A percentile compares a stretch with the other conserved stretches of the same genome.
Evolutionary conservation across 2,113 vertebrate genomes (phyloP).

Genomic region (Sinocyclocheilus rhinocerous): DNA sequence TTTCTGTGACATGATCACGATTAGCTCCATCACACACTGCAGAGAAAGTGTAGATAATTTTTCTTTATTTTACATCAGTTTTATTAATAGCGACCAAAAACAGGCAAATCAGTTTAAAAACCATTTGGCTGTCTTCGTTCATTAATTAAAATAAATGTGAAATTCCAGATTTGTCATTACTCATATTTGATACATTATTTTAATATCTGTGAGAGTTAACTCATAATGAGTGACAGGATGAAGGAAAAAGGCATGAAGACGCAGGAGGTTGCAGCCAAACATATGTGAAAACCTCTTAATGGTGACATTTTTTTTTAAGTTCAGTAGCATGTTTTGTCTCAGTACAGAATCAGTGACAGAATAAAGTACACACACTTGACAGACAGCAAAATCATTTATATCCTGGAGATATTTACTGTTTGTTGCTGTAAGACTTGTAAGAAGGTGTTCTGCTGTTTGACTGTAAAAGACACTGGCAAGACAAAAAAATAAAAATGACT

Average conservation of each 20-base stretch:
- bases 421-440: neutral
- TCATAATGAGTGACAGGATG: neutral
- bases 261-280: neutral
- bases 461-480: neutral
- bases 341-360: neutral
- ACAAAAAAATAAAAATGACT: neutral
- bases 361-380: neutral
- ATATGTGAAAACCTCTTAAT: neutral
- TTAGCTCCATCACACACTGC: neutral
- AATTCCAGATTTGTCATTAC: neutral
- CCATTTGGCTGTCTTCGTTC: neutral
- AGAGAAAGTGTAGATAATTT: neutral
- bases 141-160: neutral
- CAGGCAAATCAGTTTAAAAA: neutral
- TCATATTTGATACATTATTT: neutral
- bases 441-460: neutral
- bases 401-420: slow-evolving; percentile 15
- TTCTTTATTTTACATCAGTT: neutral
- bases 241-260: neutral
- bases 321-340: neutral
- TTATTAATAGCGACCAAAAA: neutral
- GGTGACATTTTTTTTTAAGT: neutral
- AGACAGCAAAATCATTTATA: neutral
- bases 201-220: neutral
- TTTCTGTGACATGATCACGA: neutral